Evolutionary conservation across 2,113 vertebrate genomes (phyloP).

Genomic region (Ia io): DNA sequence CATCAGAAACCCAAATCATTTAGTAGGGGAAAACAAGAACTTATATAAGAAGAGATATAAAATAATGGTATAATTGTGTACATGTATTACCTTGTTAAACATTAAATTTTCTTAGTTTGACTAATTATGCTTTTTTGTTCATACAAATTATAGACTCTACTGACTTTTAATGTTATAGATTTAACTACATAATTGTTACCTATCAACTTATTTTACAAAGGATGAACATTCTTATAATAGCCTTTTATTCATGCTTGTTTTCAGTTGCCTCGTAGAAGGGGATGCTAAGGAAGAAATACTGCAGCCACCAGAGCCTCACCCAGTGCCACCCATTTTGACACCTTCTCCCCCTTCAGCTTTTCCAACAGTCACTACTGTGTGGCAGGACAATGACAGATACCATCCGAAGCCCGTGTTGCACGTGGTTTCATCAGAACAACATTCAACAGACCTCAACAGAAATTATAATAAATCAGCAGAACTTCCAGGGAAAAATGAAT

Average conservation of each 20-base stretch:
- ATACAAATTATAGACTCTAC: background rate
- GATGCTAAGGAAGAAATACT: slow-evolving; percentile 98
- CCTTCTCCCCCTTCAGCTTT: slow-evolving; percentile 96
- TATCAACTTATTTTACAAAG: background rate
- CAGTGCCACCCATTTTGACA: slow-evolving; percentile 96
- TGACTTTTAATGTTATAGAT: background rate
- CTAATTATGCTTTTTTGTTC: background rate
- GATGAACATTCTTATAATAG: background rate
- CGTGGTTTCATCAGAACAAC: slow-evolving; percentile 86
- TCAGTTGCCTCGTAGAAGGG: slow-evolving; percentile 91
- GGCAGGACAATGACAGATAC: slow-evolving; percentile 97
- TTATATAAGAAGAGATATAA: background rate
- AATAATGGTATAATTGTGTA: background rate
- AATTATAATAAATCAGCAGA: slow-evolving; percentile 90
- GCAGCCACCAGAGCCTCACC: slow-evolving; percentile 96
- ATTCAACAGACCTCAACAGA: slow-evolving; percentile 91
- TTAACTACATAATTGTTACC: background rate
- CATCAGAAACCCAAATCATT: background rate
- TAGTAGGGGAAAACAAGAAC: background rate
- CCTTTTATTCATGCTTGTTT: slow-evolving; percentile 62
- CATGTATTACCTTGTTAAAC: slow-evolving; percentile 5
- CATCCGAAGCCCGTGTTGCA: slow-evolving; percentile 98
- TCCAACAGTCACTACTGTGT: slow-evolving; percentile 95
- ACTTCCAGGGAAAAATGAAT: slow-evolving; percentile 79
- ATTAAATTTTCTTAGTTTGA: background rate